These are phyloP conservation scores for Melanotaenia pygmaea DNA, from an alignment of 2,797 vertebrate genomes.

Conservation along the genomic window DNA sequence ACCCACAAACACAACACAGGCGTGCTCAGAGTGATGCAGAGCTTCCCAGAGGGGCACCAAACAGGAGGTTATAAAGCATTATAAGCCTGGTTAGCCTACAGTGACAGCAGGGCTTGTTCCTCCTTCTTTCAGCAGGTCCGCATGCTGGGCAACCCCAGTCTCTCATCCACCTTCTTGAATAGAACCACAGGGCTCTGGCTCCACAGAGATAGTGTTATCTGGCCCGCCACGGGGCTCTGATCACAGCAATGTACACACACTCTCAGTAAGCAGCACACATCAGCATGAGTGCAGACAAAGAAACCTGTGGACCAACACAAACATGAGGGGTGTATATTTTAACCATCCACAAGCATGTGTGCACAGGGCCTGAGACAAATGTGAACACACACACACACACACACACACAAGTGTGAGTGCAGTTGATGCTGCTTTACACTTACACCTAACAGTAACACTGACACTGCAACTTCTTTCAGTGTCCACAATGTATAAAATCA, in stretches of 20 bases:
- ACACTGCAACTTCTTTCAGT: conserved; percentile 6
- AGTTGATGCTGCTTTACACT: conserved; percentile 17
- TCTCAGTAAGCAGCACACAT: conserved; percentile 56
- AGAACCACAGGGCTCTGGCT: conserved; percentile 80
- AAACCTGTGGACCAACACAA: conserved; percentile 59
- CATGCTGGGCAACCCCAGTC: conserved; percentile 73
- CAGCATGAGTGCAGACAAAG: conserved; percentile 62
- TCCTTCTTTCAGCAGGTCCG: conserved; percentile 79
- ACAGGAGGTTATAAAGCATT: conserved; percentile 80
- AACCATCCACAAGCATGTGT: conserved; percentile 31
- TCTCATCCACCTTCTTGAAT: conserved; percentile 72
- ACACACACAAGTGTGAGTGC: conserved; percentile 1
- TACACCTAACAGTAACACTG: conserved; percentile 35
- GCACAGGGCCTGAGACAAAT: conserved; percentile 32
- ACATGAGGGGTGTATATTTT: conserved; percentile 52
- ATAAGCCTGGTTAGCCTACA: conserved; percentile 61
- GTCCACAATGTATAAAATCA: conserved; percentile 1
- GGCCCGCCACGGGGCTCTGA: conserved; percentile 69
- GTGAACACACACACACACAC: conserved; percentile 38
- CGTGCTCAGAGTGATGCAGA: conserved; percentile 23
- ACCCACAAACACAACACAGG: conserved; percentile 32
- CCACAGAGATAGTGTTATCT: conserved; percentile 87
- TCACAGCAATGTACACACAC: conserved; percentile 74
- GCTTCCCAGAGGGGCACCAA: conserved; percentile 54
- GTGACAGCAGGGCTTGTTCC: conserved; percentile 79